Evolutionary conservation across 2,888 invertebrate species (phyloP), one percentile per base, ranked within the genome.

Genomic region (Ectemnius cavifrons): DNA sequence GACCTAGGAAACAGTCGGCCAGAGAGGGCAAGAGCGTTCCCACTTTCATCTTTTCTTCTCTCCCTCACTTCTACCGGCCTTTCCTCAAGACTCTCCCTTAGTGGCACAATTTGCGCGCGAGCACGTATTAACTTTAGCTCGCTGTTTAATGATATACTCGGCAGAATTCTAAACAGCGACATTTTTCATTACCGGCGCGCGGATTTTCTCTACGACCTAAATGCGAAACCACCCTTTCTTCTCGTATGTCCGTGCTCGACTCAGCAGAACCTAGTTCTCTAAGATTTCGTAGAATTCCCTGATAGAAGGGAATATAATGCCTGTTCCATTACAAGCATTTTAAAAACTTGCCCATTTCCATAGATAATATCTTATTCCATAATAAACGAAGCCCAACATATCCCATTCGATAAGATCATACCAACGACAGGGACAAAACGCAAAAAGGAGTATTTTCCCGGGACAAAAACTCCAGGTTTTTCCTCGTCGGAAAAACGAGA

Each of bases 41-140:
- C 64, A 69, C 71, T 63, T 67, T 61, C 70, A 13, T 37, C 18
- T 66, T 75, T 75, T 70, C 65, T 75, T 75, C 60, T 67, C 59
- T 63, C 58, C 52, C 52, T 73, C 70, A 63, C 56, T 37, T 61
- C 23, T 59, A 13, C 23, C 46, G 2, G 23, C 6, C 61, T 63
- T 69, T 68, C 64, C 68, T 37, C 37, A 52, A 16, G 52, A 52
- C 16, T 52, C 14, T 16, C 49, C 23, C 65, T 37, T 65, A 81
- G 76, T 81, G 65, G 73, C 78, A 81, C 76, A 78, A 81, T 81
- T 81, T 81, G 76, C 76, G 71, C 73, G 62, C 73, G 68, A 76
- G 81, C 80, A 81, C 81, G 80, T 80, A 80, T 77, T 75, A 77
- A 77, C 46, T 47, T 57, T 67, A 78, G 81, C 65, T 71, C 37